Evolutionary conservation across 2,797 vertebrate species (phyloP).

Genomic region (Staurois parvus): DNA sequence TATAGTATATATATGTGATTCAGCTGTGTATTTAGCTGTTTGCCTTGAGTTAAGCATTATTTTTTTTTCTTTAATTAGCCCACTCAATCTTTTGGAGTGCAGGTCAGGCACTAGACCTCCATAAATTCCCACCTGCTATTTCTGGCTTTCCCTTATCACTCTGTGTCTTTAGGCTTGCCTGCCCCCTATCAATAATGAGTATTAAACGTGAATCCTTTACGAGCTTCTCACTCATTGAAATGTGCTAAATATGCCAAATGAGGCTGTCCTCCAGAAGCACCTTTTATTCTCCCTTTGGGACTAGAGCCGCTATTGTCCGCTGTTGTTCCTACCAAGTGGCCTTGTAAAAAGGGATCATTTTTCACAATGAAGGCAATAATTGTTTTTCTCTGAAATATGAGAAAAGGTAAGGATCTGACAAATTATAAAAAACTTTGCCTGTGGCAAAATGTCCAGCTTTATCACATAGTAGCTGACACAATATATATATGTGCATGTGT

Average conservation of each 20-base stretch:
- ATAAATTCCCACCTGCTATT: background rate
- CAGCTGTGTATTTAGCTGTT: background rate
- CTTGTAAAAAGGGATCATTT: slow-evolving; percentile 38
- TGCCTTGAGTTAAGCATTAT: background rate
- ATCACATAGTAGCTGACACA: background rate
- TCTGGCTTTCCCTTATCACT: background rate
- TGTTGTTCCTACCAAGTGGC: slow-evolving; percentile 53
- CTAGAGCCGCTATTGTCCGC: slow-evolving; percentile 38
- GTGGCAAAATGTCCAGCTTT: background rate
- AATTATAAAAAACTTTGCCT: slow-evolving; percentile 7
- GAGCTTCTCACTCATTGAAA: slow-evolving; percentile 41
- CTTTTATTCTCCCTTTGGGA: slow-evolving; percentile 42
- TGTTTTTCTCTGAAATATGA: slow-evolving; percentile 71
- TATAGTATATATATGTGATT: too few species aligned
- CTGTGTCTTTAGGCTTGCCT: too few species aligned
- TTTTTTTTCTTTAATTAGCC: background rate
- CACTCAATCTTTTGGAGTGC: background rate
- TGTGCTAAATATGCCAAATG: slow-evolving; percentile 30
- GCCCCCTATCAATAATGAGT: slow-evolving; percentile 13
- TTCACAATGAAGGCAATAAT: slow-evolving; percentile 69
- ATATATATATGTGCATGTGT: background rate
- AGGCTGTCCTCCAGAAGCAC: slow-evolving; percentile 28
- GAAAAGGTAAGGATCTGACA: slow-evolving; percentile 73
- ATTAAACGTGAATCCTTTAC: slow-evolving; percentile 25
- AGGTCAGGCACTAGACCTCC: background rate